A percentile compares a stretch with the other conserved stretches of the same genome.
phyloP scores from a whole-genome alignment of 1,140 invertebrate genomes.

The Bombus ignitus region DNA sequence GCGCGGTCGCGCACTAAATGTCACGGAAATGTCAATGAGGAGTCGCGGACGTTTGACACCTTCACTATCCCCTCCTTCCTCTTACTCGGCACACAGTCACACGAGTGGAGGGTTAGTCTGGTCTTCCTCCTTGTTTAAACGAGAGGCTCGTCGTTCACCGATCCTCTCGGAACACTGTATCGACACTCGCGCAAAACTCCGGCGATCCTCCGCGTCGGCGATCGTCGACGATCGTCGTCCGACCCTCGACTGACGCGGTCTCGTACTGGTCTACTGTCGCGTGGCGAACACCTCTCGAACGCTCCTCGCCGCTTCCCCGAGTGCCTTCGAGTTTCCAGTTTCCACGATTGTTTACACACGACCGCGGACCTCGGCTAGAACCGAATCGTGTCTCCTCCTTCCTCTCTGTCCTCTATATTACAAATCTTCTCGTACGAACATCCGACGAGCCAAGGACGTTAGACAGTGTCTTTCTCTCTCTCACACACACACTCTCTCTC shows the following conservation, averaged over 20 bases:
- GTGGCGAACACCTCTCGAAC: slow-evolving; percentile 11
- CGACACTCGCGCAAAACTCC: slow-evolving; percentile 25
- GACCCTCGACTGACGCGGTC: slow-evolving; percentile 10
- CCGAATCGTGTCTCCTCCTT: slow-evolving; percentile 39
- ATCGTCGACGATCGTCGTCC: slow-evolving; percentile 18
- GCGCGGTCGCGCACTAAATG: slow-evolving; percentile 67
- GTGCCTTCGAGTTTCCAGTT: not conserved
- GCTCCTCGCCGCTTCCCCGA: not conserved
- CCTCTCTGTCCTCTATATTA: not conserved
- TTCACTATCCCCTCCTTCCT: slow-evolving; percentile 63
- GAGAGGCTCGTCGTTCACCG: not conserved
- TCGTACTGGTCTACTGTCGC: not conserved
- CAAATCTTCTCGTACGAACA: not conserved
- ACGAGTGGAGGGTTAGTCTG: not conserved
- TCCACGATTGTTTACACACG: slow-evolving; percentile 11
- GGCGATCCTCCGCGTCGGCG: not conserved
- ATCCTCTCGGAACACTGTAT: slow-evolving; percentile 16
- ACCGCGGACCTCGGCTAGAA: not conserved
- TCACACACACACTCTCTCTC: not conserved
- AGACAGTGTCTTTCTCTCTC: not conserved
- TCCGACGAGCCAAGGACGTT: not conserved
- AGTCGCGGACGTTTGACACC: slow-evolving; percentile 69
- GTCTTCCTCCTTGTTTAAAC: not conserved
- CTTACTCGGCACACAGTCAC: not conserved
- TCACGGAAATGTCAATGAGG: slow-evolving; percentile 74